Conservation (phyloP, 2,797 vertebrate species). For the Rhabdophis nuchalis region DNA sequence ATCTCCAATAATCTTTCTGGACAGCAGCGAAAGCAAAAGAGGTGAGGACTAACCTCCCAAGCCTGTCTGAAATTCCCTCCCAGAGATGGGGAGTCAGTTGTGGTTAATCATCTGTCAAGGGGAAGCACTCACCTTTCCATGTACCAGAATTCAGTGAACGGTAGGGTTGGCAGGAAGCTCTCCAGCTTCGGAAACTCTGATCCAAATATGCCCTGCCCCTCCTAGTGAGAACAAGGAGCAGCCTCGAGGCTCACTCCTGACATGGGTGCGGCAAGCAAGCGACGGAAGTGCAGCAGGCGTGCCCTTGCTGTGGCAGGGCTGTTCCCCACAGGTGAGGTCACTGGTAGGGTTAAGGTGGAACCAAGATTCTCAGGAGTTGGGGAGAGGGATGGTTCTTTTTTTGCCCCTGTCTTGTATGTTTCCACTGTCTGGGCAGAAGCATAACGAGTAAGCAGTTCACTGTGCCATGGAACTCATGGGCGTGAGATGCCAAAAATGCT, state of each 20-base stretch:
- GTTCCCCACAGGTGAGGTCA: conserved; percentile 21
- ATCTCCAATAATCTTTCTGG: neutral
- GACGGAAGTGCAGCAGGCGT: neutral
- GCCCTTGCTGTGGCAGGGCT: neutral
- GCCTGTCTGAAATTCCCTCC: neutral
- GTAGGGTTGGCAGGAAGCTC: neutral
- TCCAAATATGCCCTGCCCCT: neutral
- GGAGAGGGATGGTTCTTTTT: neutral
- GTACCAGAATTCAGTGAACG: neutral
- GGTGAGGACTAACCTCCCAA: neutral
- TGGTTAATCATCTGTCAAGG: neutral
- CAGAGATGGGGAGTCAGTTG: neutral
- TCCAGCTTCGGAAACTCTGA: neutral
- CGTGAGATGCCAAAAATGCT: neutral
- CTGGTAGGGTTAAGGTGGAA: conserved; percentile 25
- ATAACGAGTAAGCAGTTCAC: neutral
- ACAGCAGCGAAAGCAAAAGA: neutral
- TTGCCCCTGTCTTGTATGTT: neutral
- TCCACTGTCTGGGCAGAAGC: neutral
- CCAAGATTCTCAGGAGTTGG: neutral
- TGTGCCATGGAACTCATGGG: neutral
- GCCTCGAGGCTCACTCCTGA: conserved; percentile 16
- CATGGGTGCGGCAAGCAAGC: neutral
- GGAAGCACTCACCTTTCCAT: neutral
- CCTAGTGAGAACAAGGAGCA: neutral